These are phyloP conservation scores for Arge pagana DNA, from an alignment of 2,888 invertebrate species.

Conservation along the genomic window DNA sequence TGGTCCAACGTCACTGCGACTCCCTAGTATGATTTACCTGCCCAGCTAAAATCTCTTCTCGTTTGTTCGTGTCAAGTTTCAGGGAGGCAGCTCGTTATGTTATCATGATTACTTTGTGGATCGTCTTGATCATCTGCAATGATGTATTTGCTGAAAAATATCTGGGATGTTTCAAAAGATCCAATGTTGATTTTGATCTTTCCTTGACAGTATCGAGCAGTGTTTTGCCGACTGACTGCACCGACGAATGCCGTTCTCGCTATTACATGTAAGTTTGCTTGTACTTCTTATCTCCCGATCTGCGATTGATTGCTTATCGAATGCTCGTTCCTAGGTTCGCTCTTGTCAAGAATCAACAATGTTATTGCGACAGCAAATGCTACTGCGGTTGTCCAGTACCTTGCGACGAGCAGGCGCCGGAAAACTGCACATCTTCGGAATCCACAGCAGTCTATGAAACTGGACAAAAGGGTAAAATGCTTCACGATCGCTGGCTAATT, in stretches of 20 bases:
- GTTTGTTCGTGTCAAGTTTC: no score
- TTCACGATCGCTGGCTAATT: not conserved
- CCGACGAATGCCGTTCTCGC: conserved; percentile 43
- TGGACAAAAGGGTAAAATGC: conserved; percentile 57
- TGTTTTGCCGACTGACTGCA: conserved; percentile 42
- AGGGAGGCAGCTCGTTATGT: no score
- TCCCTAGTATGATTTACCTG: no score
- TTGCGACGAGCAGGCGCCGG: conserved; percentile 66
- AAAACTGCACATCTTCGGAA: conserved; percentile 71
- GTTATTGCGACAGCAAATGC: conserved; percentile 60
- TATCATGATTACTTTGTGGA: conserved; percentile 3
- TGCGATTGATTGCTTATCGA: conserved; percentile 12
- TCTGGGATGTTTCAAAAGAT: conserved; percentile 46
- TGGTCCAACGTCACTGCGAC: no score
- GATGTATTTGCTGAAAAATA: conserved; percentile 31
- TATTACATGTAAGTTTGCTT: conserved; percentile 48
- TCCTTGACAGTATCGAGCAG: conserved; percentile 35
- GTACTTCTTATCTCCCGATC: conserved; percentile 18
- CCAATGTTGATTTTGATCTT: conserved; percentile 39
- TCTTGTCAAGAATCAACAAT: conserved; percentile 58
- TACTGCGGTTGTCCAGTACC: conserved; percentile 60
- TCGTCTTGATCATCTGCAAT: not conserved
- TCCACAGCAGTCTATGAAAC: conserved; percentile 74
- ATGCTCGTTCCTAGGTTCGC: conserved; percentile 53
- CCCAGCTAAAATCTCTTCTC: no score